These are phyloP conservation scores for Gonatopus flavifemur DNA, from an alignment of 1,140 invertebrate species.

Conservation along the genomic window DNA sequence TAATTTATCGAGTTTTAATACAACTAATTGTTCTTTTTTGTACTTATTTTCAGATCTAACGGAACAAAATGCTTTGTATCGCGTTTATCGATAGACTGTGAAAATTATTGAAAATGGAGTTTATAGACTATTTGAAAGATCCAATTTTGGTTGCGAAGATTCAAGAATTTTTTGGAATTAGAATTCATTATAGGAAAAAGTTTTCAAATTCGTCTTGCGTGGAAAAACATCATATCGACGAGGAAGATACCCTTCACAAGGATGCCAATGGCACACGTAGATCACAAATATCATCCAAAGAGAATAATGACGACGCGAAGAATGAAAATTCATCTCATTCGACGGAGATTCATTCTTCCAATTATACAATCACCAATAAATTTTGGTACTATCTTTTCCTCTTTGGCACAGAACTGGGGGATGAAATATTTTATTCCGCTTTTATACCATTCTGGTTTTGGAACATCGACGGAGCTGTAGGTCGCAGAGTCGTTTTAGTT, in stretches of 20 bases:
- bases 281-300: conserved; percentile 33
- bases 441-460: conserved; percentile 92
- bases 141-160: conserved; percentile 70
- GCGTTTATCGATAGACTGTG: too few relatives aligned
- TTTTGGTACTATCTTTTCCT: conserved; percentile 87
- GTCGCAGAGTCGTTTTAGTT: conserved; percentile 75
- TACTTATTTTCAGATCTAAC: too few relatives aligned
- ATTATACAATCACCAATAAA: conserved; percentile 69
- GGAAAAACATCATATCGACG: conserved; percentile 37
- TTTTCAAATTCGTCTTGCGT: too few relatives aligned
- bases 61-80: too few relatives aligned
- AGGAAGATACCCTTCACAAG: conserved; percentile 34
- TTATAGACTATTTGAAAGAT: conserved; percentile 67
- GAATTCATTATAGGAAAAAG: conserved; percentile 49
- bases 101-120: too few relatives aligned
- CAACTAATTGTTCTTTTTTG: too few relatives aligned
- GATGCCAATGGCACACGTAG: conserved; percentile 31
- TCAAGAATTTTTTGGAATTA: conserved; percentile 72
- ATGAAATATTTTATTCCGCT: conserved; percentile 84
- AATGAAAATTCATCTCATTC: not conserved
- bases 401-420: conserved; percentile 80
- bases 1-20: too few relatives aligned
- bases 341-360: conserved; percentile 14
- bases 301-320: conserved; percentile 3
- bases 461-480: conserved; percentile 86